Conservation (phyloP, 2,888 invertebrate species). For the Andrena fulva region DNA sequence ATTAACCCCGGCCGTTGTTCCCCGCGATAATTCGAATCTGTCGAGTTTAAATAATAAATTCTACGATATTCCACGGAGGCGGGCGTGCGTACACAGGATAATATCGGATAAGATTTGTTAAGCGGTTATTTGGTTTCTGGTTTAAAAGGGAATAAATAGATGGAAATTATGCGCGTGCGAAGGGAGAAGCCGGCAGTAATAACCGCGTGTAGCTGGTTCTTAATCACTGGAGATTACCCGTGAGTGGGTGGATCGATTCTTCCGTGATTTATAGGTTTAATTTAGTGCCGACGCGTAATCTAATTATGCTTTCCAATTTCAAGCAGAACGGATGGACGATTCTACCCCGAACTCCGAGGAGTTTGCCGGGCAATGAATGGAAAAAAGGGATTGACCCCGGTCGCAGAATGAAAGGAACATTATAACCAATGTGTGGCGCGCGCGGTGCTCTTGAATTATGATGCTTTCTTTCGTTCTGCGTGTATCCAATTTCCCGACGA, state of each 20-base stretch:
- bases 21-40: background rate
- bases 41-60: background rate
- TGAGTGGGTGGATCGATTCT: slow-evolving; percentile 53
- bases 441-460: slow-evolving; percentile 46
- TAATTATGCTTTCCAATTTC: slow-evolving; percentile 48
- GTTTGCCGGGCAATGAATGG: background rate
- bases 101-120: slow-evolving; percentile 10
- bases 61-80: background rate
- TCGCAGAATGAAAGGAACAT: slow-evolving; percentile 17
- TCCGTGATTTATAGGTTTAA: slow-evolving; percentile 48
- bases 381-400: background rate
- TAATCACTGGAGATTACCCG: slow-evolving; percentile 60
- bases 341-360: background rate
- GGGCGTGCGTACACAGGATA: background rate
- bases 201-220: slow-evolving; percentile 44
- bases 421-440: background rate
- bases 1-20: background rate
- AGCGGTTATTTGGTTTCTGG: slow-evolving; percentile 24
- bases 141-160: slow-evolving; percentile 41
- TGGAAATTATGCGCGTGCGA: slow-evolving; percentile 42
- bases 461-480: slow-evolving; percentile 55
- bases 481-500: slow-evolving; percentile 62
- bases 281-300: slow-evolving; percentile 35
- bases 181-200: slow-evolving; percentile 41
- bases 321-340: background rate